A percentile compares a stretch with the other conserved stretches of the same genome.
Conservation (phyloP, 2,797 vertebrate genomes). For the Helarctos malayanus region DNA sequence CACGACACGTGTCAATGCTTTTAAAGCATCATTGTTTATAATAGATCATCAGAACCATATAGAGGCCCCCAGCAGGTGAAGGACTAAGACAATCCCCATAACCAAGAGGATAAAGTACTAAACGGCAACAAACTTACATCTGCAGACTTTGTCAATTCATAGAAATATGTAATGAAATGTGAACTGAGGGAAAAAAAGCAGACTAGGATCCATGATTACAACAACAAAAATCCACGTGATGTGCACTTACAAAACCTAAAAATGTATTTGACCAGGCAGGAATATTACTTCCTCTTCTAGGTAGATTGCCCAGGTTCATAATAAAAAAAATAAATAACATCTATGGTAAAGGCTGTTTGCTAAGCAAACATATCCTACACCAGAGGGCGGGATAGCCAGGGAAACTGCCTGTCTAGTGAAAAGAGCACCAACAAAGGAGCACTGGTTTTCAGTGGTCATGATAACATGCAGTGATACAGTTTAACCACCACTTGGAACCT, state of each 20-base stretch:
- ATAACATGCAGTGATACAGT: neutral
- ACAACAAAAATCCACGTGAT: neutral
- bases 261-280: neutral
- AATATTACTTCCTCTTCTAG: neutral
- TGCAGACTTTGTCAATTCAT: neutral
- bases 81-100: conserved; percentile 29
- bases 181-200: neutral
- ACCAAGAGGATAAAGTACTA: conserved; percentile 18
- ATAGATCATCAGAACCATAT: conserved; percentile 23
- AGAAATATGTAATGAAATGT: neutral
- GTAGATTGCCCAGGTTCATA: neutral
- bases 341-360: neutral
- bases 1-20: neutral
- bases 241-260: conserved; percentile 5
- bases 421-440: neutral
- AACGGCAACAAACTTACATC: neutral
- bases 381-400: neutral
- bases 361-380: neutral
- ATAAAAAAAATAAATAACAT: neutral
- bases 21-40: conserved; percentile 43
- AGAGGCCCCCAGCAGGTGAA: neutral
- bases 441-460: neutral
- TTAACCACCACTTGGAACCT: neutral
- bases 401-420: neutral
- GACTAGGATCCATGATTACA: conserved; percentile 3